Evolutionary conservation across 2,113 vertebrate species (phyloP).

Genomic region (Xenotilapia longispinis): DNA sequence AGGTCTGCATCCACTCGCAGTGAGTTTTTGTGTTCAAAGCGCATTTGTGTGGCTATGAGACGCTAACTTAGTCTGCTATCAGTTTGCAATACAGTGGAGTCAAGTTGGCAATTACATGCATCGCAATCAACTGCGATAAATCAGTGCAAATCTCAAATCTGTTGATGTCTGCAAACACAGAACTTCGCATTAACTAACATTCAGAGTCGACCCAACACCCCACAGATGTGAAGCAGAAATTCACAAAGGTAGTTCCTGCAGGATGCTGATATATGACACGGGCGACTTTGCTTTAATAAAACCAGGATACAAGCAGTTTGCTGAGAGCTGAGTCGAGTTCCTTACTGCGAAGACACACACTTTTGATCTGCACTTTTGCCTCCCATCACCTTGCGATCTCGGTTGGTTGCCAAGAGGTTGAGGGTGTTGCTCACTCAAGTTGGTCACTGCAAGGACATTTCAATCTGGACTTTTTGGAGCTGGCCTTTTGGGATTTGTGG

Average conservation of each 20-base stretch:
- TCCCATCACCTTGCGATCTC: neutral
- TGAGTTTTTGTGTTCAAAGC: neutral
- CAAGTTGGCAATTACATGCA: neutral
- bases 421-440: neutral
- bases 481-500: neutral
- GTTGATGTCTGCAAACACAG: neutral
- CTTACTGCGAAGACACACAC: fast-evolving
- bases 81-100: neutral
- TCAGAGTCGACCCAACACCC: neutral
- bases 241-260: neutral
- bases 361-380: neutral
- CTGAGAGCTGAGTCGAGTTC: neutral
- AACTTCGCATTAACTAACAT: neutral
- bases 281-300: neutral
- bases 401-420: neutral
- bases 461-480: neutral
- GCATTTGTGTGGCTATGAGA: neutral
- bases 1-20: neutral
- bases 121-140: neutral
- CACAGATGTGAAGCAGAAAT: neutral
- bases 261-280: neutral
- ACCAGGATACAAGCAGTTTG: neutral
- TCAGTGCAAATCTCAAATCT: neutral
- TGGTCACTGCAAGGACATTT: neutral
- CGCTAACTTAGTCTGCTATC: neutral